These are phyloP conservation scores for Drosophila percnosoma DNA, from an alignment of 2,888 invertebrate species.

Conservation along the genomic window DNA sequence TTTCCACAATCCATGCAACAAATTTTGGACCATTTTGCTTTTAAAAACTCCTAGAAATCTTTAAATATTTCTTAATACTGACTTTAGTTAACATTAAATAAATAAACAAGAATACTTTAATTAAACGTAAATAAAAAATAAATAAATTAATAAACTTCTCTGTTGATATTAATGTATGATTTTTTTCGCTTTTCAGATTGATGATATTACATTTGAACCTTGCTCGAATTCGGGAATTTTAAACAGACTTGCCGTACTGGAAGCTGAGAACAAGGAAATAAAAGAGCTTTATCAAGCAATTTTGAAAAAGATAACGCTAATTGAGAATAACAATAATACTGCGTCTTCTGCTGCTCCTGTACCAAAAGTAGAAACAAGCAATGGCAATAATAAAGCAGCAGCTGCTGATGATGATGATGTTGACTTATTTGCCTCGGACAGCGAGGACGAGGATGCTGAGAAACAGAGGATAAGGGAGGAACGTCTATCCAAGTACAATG, in stretches of 20 bases:
- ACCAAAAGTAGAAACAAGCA: constrained; percentile 3
- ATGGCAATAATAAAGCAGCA: constrained; percentile 21
- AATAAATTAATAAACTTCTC: not conserved
- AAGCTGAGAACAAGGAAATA: constrained; percentile 87
- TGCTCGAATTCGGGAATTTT: constrained; percentile 86
- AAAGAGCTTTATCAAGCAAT: constrained; percentile 79
- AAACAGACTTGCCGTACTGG: constrained; percentile 86
- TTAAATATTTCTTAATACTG: not conserved
- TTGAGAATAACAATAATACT: constrained; percentile 69
- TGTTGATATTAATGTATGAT: not conserved
- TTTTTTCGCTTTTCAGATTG: constrained; percentile 86
- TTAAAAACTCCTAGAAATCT: not conserved
- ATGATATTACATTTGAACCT: constrained; percentile 87
- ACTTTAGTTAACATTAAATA: not conserved
- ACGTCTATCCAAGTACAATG: constrained; percentile 94
- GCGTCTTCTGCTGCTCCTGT: constrained; percentile 26
- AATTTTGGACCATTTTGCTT: not conserved
- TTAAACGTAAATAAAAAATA: not conserved
- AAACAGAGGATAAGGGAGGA: constrained; percentile 93
- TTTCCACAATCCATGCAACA: not conserved
- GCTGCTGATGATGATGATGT: constrained; percentile 87
- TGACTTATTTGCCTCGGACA: constrained; percentile 93
- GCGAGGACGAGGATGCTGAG: constrained; percentile 90
- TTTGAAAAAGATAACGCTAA: constrained; percentile 80
- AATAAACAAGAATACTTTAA: not conserved